Evolutionary conservation across 2,797 vertebrate species (phyloP).

Genomic region (Spea hammondii): DNA sequence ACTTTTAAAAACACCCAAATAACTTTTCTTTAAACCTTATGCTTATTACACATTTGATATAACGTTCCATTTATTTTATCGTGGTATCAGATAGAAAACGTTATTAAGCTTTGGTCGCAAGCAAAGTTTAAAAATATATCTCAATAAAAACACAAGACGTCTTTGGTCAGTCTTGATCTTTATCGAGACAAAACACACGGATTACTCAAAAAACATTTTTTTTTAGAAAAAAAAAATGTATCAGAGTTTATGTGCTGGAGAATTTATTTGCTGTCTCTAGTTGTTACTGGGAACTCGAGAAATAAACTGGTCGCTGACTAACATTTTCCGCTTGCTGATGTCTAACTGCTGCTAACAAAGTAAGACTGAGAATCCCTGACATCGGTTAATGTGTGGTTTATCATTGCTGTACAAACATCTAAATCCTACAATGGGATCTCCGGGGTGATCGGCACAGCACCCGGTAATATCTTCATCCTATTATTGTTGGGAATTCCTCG

Average conservation of each 20-base stretch:
- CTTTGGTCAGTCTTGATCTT: too few species aligned
- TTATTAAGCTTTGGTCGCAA: too few species aligned
- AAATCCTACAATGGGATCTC: slow-evolving; percentile 44
- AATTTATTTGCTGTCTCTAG: slow-evolving; percentile 5
- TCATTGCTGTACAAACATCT: slow-evolving; percentile 48
- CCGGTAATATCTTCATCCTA: slow-evolving; percentile 41
- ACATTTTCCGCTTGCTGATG: slow-evolving; percentile 35
- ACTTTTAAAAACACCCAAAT: too few species aligned
- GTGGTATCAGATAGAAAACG: too few species aligned
- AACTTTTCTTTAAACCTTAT: too few species aligned
- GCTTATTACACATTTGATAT: too few species aligned
- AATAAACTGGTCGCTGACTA: slow-evolving; percentile 12
- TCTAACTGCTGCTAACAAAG: slow-evolving; percentile 27
- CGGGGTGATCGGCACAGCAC: slow-evolving; percentile 42
- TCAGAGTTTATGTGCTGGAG: not conserved
- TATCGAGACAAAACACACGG: too few species aligned
- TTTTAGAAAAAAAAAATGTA: too few species aligned
- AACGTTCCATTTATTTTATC: too few species aligned
- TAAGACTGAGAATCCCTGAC: slow-evolving; percentile 41
- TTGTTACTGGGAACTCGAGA: not conserved
- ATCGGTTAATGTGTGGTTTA: slow-evolving; percentile 46
- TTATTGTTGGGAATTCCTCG: slow-evolving; percentile 40
- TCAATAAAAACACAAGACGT: too few species aligned
- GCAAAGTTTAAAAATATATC: too few species aligned
- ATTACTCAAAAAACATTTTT: too few species aligned